phyloP scores from a whole-genome alignment of 2,888 invertebrate genomes.

The Eupeodes luniger region DNA sequence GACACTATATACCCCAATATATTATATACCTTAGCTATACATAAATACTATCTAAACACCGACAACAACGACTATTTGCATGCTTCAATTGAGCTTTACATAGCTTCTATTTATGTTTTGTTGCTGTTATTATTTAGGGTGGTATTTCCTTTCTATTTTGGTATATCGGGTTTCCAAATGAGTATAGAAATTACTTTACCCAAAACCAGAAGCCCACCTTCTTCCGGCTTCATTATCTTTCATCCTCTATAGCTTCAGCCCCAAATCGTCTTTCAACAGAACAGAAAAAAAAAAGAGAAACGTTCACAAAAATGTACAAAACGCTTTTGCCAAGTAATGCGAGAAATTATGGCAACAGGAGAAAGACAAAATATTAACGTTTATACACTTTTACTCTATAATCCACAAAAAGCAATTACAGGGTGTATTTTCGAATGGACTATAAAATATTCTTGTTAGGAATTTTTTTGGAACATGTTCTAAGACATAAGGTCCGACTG shows the following conservation, averaged over 20 bases:
- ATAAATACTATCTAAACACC: not conserved
- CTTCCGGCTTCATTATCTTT: constrained; percentile 31
- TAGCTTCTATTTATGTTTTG: not conserved
- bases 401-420: not conserved
- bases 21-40: not conserved
- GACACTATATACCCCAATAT: constrained; percentile 31
- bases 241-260: not conserved
- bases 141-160: not conserved
- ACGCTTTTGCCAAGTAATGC: constrained; percentile 63
- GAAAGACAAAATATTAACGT: constrained; percentile 54
- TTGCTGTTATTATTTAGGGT: not conserved
- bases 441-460: not conserved
- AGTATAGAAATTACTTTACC: constrained; percentile 3
- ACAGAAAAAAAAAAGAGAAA: not conserved
- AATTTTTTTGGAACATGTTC: not conserved
- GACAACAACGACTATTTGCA: constrained; percentile 43
- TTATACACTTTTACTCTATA: not conserved
- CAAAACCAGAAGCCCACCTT: constrained; percentile 8
- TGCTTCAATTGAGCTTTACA: constrained; percentile 31
- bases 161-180: constrained; percentile 11
- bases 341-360: constrained; percentile 60
- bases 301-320: constrained; percentile 28
- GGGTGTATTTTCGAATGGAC: not conserved
- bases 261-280: not conserved
- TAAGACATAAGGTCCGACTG: too few relatives aligned